Conservation (phyloP, 2,888 invertebrate genomes). For the Thysanoteuthis rhombus region DNA sequence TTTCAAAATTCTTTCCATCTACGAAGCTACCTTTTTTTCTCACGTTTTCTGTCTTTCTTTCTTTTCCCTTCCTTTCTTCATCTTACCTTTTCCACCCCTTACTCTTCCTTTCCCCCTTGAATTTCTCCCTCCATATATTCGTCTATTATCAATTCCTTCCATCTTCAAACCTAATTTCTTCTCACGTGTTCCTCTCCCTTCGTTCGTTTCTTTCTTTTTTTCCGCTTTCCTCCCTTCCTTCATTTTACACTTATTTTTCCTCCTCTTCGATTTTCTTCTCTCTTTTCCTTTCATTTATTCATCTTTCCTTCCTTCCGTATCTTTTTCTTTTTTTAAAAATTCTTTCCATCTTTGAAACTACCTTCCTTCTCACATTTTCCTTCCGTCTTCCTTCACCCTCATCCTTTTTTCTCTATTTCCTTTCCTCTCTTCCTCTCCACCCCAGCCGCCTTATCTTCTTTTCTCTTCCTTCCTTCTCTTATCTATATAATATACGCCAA, state of each 20-base stretch:
- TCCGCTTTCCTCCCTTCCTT: neutral
- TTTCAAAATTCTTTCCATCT: too few species aligned
- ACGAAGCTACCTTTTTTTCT: neutral
- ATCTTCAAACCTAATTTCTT: neutral
- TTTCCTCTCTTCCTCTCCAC: neutral
- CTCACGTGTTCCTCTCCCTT: neutral
- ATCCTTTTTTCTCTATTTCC: neutral
- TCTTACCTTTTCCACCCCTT: neutral
- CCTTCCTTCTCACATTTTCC: neutral
- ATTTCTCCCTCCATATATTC: neutral
- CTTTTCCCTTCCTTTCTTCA: neutral
- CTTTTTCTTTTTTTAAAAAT: too few species aligned
- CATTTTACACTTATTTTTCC: too few species aligned
- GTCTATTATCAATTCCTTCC: neutral
- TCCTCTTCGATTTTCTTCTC: neutral
- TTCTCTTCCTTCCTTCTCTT: neutral
- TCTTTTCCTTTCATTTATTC: neutral
- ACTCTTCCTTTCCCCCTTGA: neutral
- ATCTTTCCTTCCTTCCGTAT: neutral
- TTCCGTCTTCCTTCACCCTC: neutral
- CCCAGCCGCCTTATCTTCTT: neutral
- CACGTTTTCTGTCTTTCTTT: neutral
- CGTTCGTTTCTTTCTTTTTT: neutral
- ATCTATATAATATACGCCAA: too few species aligned
- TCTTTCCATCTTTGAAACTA: too few species aligned